phyloP scores from a whole-genome alignment of 2,113 vertebrate species.

The Microtus pennsylvanicus region DNA sequence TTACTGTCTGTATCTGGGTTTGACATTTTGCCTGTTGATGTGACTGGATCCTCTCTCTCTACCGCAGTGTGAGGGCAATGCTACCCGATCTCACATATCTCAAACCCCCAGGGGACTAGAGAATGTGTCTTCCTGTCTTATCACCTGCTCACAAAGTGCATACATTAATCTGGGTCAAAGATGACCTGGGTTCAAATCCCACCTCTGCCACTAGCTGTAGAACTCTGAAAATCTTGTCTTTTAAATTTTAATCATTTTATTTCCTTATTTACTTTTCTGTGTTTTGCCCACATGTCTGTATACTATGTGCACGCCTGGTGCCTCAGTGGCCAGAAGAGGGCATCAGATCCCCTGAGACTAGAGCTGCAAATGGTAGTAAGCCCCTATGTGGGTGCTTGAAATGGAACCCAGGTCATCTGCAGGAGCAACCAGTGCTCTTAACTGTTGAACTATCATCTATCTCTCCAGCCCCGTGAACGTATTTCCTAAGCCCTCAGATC shows the following conservation, averaged over 20 bases:
- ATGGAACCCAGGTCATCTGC: not conserved
- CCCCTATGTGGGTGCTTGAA: not conserved
- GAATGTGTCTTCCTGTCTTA: not conserved
- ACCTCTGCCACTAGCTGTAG: not conserved
- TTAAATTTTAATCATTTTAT: not conserved
- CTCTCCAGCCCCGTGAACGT: not conserved
- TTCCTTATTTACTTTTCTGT: not conserved
- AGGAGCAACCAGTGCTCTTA: not conserved
- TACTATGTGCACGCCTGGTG: not conserved
- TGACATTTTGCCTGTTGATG: not conserved
- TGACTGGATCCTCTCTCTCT: not conserved
- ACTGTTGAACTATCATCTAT: not conserved
- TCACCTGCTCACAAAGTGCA: not conserved
- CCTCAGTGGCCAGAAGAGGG: not conserved
- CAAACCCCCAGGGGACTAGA: not conserved
- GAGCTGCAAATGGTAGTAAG: not conserved
- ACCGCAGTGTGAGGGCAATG: not conserved
- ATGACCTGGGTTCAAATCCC: constrained; percentile 44
- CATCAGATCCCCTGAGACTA: not conserved
- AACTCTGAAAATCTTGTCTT: not conserved
- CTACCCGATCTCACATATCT: not conserved
- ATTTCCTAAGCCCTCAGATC: constrained; percentile 8
- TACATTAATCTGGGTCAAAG: not conserved
- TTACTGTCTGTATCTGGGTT: not conserved
- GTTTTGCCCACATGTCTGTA: not conserved